Evolutionary conservation across 2,797 vertebrate genomes (phyloP).

Genomic region (Molossus alvarezi): DNA sequence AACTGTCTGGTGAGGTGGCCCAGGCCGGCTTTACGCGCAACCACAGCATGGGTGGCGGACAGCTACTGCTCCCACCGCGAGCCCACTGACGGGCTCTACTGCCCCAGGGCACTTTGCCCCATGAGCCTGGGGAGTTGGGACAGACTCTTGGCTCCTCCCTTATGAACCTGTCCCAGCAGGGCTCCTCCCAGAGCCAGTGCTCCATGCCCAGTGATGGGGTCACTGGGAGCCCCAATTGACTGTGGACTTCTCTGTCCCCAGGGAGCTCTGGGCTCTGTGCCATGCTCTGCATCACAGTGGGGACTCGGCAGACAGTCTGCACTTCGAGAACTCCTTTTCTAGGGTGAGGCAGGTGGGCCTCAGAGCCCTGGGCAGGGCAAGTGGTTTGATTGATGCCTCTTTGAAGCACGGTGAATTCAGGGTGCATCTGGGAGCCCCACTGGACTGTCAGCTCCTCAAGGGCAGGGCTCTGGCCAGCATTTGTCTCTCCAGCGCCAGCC

Average conservation of each 20-base stretch:
- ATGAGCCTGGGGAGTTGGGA: neutral
- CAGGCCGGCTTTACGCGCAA: neutral
- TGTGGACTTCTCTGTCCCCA: neutral
- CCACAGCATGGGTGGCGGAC: too few species aligned
- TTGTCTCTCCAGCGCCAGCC: neutral
- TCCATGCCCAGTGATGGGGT: neutral
- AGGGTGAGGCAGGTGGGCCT: neutral
- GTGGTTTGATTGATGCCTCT: neutral
- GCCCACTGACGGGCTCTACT: neutral
- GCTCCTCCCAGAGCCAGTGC: neutral
- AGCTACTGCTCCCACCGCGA: rapidly evolving
- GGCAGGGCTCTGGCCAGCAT: neutral
- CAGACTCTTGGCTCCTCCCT: neutral
- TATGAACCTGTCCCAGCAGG: neutral
- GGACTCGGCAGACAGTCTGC: too few species aligned
- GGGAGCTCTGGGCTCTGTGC: neutral
- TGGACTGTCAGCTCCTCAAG: neutral
- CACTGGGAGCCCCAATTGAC: rapidly evolving
- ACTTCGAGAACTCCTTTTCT: neutral
- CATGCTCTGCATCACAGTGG: neutral
- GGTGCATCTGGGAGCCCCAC: neutral
- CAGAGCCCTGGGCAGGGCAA: neutral
- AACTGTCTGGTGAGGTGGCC: rapidly evolving
- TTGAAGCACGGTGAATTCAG: neutral
- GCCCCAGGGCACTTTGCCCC: neutral